Percentiles rank a stretch among this genome's conserved stretches.
Evolutionary conservation across 2,797 vertebrate species (phyloP).

Genomic region (Pitangus sulphuratus): DNA sequence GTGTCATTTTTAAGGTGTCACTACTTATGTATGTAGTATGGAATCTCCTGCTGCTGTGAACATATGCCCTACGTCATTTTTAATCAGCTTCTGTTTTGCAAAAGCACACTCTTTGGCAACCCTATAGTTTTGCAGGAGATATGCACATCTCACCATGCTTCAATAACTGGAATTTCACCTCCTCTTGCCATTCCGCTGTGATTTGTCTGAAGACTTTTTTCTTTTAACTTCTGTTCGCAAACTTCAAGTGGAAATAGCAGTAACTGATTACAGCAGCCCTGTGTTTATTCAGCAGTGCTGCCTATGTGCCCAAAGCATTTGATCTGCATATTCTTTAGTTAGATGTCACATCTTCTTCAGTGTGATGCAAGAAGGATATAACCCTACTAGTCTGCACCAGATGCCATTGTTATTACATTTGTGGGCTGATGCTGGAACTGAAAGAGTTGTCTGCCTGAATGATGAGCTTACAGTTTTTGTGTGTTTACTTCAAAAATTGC

Average conservation of each 20-base stretch:
- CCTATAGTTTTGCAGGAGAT: neutral
- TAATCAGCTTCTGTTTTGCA: neutral
- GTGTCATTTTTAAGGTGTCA: neutral
- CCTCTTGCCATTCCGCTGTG: neutral
- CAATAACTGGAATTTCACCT: neutral
- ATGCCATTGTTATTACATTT: neutral
- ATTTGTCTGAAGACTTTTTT: neutral
- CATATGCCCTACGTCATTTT: neutral
- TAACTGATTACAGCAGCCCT: neutral
- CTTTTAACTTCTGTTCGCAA: constrained; percentile 24
- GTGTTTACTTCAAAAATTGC: neutral
- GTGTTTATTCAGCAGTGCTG: neutral
- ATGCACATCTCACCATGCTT: neutral
- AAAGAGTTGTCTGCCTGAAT: neutral
- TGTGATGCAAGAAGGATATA: neutral
- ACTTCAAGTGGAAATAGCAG: constrained; percentile 4
- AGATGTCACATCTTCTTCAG: neutral
- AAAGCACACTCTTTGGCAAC: neutral
- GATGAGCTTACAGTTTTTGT: neutral
- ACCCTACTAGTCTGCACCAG: neutral
- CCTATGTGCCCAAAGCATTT: neutral
- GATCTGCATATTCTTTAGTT: neutral
- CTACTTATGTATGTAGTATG: neutral
- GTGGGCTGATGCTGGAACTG: neutral
- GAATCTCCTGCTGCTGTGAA: neutral